Percentiles rank a stretch among this genome's conserved stretches.
These are phyloP conservation scores for Anolis sagrei DNA, from an alignment of 2,113 vertebrate genomes.

Conservation along the genomic window DNA sequence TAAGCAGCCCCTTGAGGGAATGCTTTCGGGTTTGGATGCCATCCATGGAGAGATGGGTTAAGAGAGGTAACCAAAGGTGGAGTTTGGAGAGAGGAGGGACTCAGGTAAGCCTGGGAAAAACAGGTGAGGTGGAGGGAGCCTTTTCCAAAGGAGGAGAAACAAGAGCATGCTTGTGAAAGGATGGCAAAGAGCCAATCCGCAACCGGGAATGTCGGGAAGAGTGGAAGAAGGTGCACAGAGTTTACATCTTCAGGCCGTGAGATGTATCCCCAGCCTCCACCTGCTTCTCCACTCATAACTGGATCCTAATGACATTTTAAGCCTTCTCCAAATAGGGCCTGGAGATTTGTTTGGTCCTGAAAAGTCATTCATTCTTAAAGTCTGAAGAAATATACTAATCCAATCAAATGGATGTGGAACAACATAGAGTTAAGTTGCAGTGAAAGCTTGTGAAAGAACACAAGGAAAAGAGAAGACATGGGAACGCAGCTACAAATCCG, in stretches of 20 bases:
- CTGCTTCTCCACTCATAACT: rapidly evolving
- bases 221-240: background rate
- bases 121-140: constrained; percentile 6
- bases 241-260: background rate
- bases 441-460: background rate
- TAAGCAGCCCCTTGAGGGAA: background rate
- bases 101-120: background rate
- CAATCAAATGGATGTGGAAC: background rate
- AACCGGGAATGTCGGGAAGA: rapidly evolving
- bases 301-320: background rate
- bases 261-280: background rate
- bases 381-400: background rate
- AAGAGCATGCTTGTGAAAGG: background rate
- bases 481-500: background rate
- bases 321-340: rapidly evolving
- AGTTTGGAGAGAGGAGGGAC: background rate
- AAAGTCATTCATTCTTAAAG: rapidly evolving
- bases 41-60: constrained; percentile 3
- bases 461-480: background rate
- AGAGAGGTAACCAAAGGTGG: background rate
- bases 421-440: background rate
- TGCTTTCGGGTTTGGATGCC: background rate
- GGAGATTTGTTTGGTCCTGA: rapidly evolving
- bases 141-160: constrained; percentile 19
- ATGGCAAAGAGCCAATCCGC: background rate